Evolutionary conservation across 2,888 invertebrate species (phyloP).

Genomic region (Aricia artaxerxes): DNA sequence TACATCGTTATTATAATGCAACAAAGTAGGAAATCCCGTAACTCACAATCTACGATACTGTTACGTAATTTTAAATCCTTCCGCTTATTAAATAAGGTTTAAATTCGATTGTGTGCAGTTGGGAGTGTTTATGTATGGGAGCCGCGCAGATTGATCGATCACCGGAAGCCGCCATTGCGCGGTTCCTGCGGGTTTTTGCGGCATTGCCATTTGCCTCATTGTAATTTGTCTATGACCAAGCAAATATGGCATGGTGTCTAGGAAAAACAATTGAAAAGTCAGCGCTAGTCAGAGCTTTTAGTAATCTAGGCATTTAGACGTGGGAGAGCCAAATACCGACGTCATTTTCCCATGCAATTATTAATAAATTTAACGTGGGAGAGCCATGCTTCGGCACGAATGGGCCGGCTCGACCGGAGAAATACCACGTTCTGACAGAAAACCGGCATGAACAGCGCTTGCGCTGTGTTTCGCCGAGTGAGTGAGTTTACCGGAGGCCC

Average conservation of each 20-base stretch:
- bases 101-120: neutral
- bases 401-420: too few species aligned
- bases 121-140: conserved; percentile 28
- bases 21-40: neutral
- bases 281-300: neutral
- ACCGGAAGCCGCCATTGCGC: conserved; percentile 60
- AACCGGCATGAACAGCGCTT: too few species aligned
- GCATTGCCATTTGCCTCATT: conserved; percentile 20
- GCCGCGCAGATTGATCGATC: conserved; percentile 65
- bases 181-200: conserved; percentile 42
- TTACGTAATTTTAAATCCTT: neutral
- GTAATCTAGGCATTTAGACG: neutral
- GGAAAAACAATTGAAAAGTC: neutral
- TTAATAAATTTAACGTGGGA: too few species aligned
- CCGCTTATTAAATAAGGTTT: neutral
- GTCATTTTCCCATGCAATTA: too few species aligned
- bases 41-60: neutral
- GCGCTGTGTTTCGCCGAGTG: too few species aligned
- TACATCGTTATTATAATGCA: neutral
- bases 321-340: too few species aligned
- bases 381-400: too few species aligned
- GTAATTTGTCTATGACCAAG: conserved; percentile 21
- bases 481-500: too few species aligned
- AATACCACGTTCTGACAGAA: too few species aligned
- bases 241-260: neutral